phyloP scores from a whole-genome alignment of 2,113 vertebrate genomes.

The Lepus europaeus region DNA sequence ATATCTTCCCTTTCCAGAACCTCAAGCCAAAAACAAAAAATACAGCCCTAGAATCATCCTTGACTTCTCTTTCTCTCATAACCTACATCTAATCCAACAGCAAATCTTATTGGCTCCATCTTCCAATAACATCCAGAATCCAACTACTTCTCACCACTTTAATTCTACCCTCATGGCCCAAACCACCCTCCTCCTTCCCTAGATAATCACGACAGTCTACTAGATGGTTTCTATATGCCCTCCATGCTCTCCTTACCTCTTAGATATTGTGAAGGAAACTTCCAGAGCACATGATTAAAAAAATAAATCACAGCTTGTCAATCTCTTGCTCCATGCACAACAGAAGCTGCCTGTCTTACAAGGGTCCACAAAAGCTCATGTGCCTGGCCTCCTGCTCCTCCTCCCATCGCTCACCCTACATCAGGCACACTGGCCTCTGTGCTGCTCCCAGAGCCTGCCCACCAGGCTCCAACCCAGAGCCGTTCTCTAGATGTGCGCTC shows the following conservation, averaged over 20 bases:
- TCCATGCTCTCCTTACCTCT: not conserved
- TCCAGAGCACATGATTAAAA: not conserved
- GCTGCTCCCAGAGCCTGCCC: not conserved
- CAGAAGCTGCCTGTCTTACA: not conserved
- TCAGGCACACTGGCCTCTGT: not conserved
- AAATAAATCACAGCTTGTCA: not conserved
- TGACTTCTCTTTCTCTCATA: not conserved
- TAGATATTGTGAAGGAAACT: not conserved
- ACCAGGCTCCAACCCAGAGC: not conserved
- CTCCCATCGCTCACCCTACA: too few species aligned
- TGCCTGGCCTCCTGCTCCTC: not conserved
- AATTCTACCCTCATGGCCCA: not conserved
- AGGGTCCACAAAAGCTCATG: not conserved
- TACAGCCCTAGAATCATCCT: not conserved
- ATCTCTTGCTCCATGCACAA: not conserved
- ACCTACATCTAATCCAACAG: too few species aligned
- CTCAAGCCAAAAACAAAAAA: not conserved
- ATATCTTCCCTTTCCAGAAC: not conserved
- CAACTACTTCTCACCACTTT: not conserved
- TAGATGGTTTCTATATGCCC: not conserved
- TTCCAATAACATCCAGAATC: not conserved
- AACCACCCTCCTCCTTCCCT: not conserved
- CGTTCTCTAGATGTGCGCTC: too few species aligned
- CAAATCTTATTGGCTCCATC: not conserved
- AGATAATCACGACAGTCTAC: not conserved